phyloP scores from a whole-genome alignment of 2,113 vertebrate species.

The Rhipidura dahli region DNA sequence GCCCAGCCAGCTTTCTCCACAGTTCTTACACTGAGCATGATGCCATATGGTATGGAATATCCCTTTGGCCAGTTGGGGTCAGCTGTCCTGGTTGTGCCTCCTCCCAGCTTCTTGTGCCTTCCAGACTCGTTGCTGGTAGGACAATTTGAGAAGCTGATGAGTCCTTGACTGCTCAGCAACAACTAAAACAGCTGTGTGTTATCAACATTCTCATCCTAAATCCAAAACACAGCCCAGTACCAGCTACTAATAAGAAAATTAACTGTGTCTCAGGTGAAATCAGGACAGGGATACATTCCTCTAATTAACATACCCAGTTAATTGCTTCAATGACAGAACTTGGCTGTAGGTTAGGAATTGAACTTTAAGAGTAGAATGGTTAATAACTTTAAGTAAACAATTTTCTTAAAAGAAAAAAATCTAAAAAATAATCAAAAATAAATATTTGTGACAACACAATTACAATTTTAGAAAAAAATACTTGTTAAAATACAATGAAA shows the following conservation, averaged over 20 bases:
- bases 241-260: not conserved
- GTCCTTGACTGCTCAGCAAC: not conserved
- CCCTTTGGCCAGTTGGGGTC: not conserved
- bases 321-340: not conserved
- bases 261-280: not conserved
- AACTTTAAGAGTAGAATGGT: not conserved
- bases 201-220: not conserved
- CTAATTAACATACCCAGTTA: not conserved
- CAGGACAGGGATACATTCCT: not conserved
- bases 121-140: not conserved
- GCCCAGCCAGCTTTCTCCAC: not conserved
- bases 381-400: not conserved
- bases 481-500: not conserved
- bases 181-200: not conserved
- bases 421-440: not conserved
- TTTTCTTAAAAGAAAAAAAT: not conserved
- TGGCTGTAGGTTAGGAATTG: not conserved
- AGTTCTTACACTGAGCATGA: not conserved
- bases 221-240: not conserved
- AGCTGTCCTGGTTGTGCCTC: not conserved
- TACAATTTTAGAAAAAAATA: not conserved
- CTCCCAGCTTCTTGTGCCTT: not conserved
- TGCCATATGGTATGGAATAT: not conserved
- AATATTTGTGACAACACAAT: rapidly evolving
- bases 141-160: not conserved